Percentiles rank a stretch among this genome's conserved stretches.
phyloP scores from a whole-genome alignment of 1,140 invertebrate species.

The Calliopsis andreniformis region DNA sequence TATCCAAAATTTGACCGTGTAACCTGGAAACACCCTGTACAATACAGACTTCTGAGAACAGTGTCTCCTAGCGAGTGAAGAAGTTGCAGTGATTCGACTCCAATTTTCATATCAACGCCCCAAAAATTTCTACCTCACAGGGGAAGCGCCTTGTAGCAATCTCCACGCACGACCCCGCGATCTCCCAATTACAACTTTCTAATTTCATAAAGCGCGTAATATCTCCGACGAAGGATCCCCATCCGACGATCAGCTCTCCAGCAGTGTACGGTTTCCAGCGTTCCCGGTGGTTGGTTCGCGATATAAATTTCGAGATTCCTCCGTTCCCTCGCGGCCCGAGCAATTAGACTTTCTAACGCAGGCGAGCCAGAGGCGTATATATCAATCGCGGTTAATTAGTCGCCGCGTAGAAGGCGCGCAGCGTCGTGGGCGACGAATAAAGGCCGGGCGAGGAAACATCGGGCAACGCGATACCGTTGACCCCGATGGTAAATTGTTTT shows the following conservation, averaged over 20 bases:
- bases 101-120: too few species aligned
- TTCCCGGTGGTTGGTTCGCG: slow-evolving; percentile 16
- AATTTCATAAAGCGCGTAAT: neutral
- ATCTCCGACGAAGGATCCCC: neutral
- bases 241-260: neutral
- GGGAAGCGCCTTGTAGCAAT: neutral
- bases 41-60: too few species aligned
- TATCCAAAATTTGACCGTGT: too few species aligned
- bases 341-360: slow-evolving; percentile 43
- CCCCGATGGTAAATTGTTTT: slow-evolving; percentile 60
- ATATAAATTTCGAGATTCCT: slow-evolving; percentile 43
- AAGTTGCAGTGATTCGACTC: too few species aligned
- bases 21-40: too few species aligned
- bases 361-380: slow-evolving; percentile 36
- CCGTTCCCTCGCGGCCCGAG: slow-evolving; percentile 16
- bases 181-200: neutral
- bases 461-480: slow-evolving; percentile 57
- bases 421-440: slow-evolving; percentile 60
- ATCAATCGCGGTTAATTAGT: slow-evolving; percentile 66
- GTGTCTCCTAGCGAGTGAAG: too few species aligned
- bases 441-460: slow-evolving; percentile 41
- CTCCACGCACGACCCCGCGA: neutral
- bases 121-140: too few species aligned
- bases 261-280: neutral
- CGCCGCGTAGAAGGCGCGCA: slow-evolving; percentile 39